Conservation (phyloP, 2,797 vertebrate species). For the Malacoraja senta region DNA sequence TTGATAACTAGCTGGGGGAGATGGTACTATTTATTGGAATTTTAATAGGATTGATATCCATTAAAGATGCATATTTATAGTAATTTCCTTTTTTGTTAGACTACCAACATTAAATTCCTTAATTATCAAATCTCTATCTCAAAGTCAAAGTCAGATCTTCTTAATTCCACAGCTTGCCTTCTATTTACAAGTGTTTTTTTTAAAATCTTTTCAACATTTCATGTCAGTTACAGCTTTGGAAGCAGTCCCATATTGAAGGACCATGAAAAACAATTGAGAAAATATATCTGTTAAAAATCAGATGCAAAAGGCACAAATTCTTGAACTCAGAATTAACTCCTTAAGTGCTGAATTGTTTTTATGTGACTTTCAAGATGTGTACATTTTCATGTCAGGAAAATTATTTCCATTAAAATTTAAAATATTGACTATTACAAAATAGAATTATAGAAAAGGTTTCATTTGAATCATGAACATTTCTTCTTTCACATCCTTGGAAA, state of each 20-base stretch:
- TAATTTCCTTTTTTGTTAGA: constrained; percentile 21
- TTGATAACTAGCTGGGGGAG: not conserved
- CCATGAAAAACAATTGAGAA: constrained; percentile 21
- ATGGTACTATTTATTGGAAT: not conserved
- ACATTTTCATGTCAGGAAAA: not conserved
- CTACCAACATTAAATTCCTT: not conserved
- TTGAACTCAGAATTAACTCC: not conserved
- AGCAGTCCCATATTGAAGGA: not conserved
- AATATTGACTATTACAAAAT: constrained; percentile 16
- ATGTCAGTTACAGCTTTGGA: constrained; percentile 23
- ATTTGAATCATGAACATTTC: constrained; percentile 3
- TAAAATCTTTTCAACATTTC: not conserved
- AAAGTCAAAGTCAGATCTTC: not conserved
- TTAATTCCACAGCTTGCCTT: not conserved
- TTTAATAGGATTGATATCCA: not conserved
- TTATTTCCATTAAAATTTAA: constrained; percentile 31
- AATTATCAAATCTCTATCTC: not conserved
- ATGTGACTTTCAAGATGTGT: not conserved
- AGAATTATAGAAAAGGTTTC: constrained; percentile 35
- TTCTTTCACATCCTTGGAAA: not conserved
- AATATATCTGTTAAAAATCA: constrained; percentile 7
- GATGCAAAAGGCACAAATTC: constrained; percentile 24
- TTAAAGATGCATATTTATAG: not conserved
- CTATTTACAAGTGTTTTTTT: not conserved
- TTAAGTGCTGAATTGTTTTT: not conserved